Base-by-base conservation (phyloP, 2,888 invertebrate species). In the Nymphalis c-album region DNA sequence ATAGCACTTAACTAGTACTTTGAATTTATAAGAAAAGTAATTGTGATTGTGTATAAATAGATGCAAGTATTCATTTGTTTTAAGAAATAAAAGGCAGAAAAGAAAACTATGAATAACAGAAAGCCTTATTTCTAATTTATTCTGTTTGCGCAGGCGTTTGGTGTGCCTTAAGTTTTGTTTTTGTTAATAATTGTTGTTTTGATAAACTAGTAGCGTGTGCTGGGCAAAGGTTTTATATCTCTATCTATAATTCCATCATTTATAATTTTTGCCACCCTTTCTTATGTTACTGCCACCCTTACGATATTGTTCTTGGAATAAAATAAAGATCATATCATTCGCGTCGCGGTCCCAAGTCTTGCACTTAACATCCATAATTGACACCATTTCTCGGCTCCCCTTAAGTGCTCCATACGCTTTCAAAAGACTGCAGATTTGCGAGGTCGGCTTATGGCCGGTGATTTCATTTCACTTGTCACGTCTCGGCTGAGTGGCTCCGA, bases 391-490 rank as follows among this genome's bases (percentile, higher is more conserved):
- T 80, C 79, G 77, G 76, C 80, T 80, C 84, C 86, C 85, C 87
- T 86, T 86, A 90, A 90, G 89, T 90, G 90, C 91, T 87, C 84
- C 81, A 77, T 75, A 78, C 78, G 77, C 76, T 78, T 83, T 87
- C 85, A 85, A 87, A 88, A 85, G 86, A 81, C 81, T 80, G 80
- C 78, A 88, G 89, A 90, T 90, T 90, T 89, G 87, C 83, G 91
- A 83, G 86, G 77, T 78, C 81, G 83, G 90, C 90, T 91, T 91
- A 91, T 85, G 91, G 82, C 74, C 85, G 82, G 80, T 89, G 90
- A 91, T 90, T 92, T 90, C 89, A 90, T 91, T 90, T 82, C 79
- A 81, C 81, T 88, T 88, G 90, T 90, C 91, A 89, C 89, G 91
- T 90, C 84, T 81, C 75, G 70, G 73, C 78, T 86, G 87, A 90